Conservation (phyloP, 2,113 vertebrate species). For the Origma solitaria region DNA sequence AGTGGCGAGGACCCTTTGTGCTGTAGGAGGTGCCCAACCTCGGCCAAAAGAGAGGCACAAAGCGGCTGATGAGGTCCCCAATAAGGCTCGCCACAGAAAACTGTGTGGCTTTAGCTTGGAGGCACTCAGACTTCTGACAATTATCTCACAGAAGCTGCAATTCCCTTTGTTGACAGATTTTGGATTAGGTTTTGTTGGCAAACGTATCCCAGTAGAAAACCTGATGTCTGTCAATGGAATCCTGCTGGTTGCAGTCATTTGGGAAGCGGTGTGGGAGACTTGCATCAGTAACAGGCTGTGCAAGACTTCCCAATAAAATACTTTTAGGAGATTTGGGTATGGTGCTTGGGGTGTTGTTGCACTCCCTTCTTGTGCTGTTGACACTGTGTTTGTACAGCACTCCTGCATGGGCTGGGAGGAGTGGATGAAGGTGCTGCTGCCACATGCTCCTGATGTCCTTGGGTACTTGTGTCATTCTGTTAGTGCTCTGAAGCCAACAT, state of each 20-base stretch:
- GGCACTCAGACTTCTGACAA: not conserved
- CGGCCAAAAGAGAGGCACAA: not conserved
- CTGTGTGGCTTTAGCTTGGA: not conserved
- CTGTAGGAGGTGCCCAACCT: not conserved
- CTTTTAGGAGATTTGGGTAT: not conserved
- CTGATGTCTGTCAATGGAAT: not conserved
- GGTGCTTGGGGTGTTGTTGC: too few relatives aligned
- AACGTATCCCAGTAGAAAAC: not conserved
- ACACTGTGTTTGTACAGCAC: fast-evolving
- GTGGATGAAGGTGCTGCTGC: not conserved
- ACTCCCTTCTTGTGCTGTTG: not conserved
- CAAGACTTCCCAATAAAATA: not conserved
- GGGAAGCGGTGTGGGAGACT: not conserved
- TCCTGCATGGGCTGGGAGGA: not conserved
- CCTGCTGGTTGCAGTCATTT: not conserved
- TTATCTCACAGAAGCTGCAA: fast-evolving
- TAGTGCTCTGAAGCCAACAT: not conserved
- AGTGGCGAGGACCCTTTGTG: not conserved
- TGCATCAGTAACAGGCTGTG: not conserved
- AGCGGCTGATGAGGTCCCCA: not conserved
- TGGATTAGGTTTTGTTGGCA: not conserved
- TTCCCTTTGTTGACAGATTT: not conserved
- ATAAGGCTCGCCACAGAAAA: not conserved
- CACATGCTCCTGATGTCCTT: fast-evolving
- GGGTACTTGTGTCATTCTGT: not conserved